phyloP scores from a whole-genome alignment of 2,797 vertebrate species.

The Pyrrhura leucotis region DNA sequence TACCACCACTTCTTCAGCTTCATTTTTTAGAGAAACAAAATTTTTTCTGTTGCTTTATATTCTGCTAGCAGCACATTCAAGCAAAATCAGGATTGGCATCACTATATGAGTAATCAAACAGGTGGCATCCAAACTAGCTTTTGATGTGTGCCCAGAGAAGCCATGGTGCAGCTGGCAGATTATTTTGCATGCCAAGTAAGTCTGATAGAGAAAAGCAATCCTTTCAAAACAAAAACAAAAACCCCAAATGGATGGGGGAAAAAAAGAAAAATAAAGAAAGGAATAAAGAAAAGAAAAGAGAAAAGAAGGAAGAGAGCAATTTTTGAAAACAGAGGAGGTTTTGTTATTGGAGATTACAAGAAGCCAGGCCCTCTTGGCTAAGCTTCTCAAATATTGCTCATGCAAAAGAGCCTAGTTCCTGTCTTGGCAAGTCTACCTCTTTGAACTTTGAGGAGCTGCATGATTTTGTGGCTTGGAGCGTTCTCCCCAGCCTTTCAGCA shows the following conservation, averaged over 20 bases:
- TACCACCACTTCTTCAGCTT: not conserved
- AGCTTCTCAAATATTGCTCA: not conserved
- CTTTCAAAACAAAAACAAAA: not conserved
- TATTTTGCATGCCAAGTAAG: conserved; percentile 36
- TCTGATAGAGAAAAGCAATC: not conserved
- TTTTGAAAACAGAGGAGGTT: not conserved
- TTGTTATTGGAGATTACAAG: not conserved
- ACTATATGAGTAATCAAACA: conserved; percentile 41
- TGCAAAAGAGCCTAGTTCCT: not conserved
- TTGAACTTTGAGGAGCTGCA: not conserved
- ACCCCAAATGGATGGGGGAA: not conserved
- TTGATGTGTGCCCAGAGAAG: not conserved
- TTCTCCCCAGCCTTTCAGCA: not conserved
- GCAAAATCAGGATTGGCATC: conserved; percentile 4
- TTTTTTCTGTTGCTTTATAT: not conserved
- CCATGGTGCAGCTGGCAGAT: conserved; percentile 30
- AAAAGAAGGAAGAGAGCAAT: not conserved
- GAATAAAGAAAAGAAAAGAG: rapidly evolving
- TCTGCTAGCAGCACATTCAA: not conserved
- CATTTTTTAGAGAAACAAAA: not conserved
- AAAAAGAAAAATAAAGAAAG: not conserved
- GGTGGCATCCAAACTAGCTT: conserved; percentile 31
- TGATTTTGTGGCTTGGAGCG: not conserved
- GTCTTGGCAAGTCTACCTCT: not conserved
- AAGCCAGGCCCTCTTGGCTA: not conserved